Evolutionary conservation across 2,888 invertebrate genomes (phyloP), one percentile per base, ranked within the genome.

Genomic region (Lasius platythorax): DNA sequence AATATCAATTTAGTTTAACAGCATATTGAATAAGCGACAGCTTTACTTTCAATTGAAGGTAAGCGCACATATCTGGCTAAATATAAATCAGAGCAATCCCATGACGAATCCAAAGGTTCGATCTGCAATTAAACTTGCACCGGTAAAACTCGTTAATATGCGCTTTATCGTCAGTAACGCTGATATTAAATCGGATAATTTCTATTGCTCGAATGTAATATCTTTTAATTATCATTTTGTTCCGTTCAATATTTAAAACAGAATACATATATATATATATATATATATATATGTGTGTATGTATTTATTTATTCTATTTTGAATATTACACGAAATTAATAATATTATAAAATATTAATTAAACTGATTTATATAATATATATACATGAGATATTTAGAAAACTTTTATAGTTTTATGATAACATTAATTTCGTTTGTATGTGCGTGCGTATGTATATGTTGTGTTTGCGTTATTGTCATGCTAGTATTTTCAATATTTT

Each of bases 121-220:
- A 81, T 81, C 73, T 73, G 79, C 79, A 81, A 81, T 81, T 81
- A 81, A 81, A 81, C 61, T 81, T 73, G 72, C 37, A 73, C 23
- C 79, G 46, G 18, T 12, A 73, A 73, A 81, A 81, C 73, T 81
- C 73, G 79, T 81, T 81, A 81, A 81, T 81, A 18, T 73, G 28
- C 28, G 43, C 73, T 81, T 81, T 81, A 81, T 81, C 72, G 68
- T 53, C 50, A 66, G 64, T 78, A 68, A 68, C 12, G 73, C 61
- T 46, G 79, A 79, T 75, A 75, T 79, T 79, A 79, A 61, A 79
- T 73, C 46, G 73, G 37, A 58, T 79, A 72, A 72, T 79, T 79
- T 79, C 79, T 79, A 79, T 79, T 73, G 73, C 72, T 73, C 43
- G 23, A 28, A 72, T 79, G 23, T 72, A 79, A 79, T 79, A 61